These are phyloP conservation scores for Busseola fusca DNA, from an alignment of 2,888 invertebrate species.

Conservation along the genomic window DNA sequence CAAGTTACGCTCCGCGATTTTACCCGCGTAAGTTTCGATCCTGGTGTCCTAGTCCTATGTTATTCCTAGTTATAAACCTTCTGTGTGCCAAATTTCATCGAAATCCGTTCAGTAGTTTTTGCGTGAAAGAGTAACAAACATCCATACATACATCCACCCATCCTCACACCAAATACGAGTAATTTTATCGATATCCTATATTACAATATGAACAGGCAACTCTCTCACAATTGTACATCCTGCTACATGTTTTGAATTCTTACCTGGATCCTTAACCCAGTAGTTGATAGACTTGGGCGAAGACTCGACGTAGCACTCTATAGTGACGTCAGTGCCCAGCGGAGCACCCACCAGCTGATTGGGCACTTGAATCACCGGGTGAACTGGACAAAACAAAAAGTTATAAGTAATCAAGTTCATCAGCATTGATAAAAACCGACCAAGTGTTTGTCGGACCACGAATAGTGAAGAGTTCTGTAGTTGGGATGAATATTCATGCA, in stretches of 20 bases:
- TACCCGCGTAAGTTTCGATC: no score
- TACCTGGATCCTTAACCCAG: slow-evolving; percentile 94
- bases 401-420: no score
- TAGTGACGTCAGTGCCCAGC: slow-evolving; percentile 94
- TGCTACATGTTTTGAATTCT: slow-evolving; percentile 55
- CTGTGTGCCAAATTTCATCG: no score
- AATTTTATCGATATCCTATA: neutral
- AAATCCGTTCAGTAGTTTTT: no score
- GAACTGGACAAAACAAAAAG: slow-evolving; percentile 89
- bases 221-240: neutral
- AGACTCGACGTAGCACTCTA: slow-evolving; percentile 96
- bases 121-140: no score
- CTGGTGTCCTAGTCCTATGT: no score
- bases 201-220: no score
- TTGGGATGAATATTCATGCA: neutral
- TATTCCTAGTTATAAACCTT: no score
- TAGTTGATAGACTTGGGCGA: slow-evolving; percentile 97
- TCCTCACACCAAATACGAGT: neutral
- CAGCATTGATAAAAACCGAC: neutral
- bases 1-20: no score
- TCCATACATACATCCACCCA: no score
- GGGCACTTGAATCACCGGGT: slow-evolving; percentile 96
- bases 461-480: neutral
- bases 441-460: neutral
- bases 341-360: slow-evolving; percentile 97